phyloP scores from a whole-genome alignment of 2,888 invertebrate species.

The Oligia fasciuncula region DNA sequence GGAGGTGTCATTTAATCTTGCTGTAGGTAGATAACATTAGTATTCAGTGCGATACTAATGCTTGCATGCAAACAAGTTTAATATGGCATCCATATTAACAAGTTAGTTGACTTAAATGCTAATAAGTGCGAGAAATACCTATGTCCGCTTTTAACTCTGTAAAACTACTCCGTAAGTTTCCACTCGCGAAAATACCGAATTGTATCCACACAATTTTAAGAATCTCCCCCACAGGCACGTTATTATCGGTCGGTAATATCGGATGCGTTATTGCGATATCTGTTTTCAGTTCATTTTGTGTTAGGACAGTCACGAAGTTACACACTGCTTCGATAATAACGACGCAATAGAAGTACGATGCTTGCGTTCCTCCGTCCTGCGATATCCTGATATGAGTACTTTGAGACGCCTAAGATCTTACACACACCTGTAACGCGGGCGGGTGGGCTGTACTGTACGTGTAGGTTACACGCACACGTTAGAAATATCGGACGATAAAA shows the following conservation, averaged over 20 bases:
- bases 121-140: conserved; percentile 11
- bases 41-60: background rate
- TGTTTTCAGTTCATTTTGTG: too few relatives aligned
- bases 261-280: background rate
- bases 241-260: background rate
- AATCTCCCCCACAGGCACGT: too few relatives aligned
- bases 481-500: too few relatives aligned
- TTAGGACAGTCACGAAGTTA: too few relatives aligned
- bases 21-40: background rate
- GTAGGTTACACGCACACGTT: too few relatives aligned
- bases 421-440: too few relatives aligned
- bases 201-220: conserved; percentile 11
- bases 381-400: too few relatives aligned
- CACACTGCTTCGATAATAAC: too few relatives aligned
- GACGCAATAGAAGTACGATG: too few relatives aligned
- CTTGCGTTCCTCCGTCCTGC: too few relatives aligned
- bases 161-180: conserved; percentile 20
- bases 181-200: background rate
- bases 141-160: background rate
- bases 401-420: too few relatives aligned
- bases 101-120: conserved; percentile 9
- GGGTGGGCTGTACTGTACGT: too few relatives aligned
- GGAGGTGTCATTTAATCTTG: background rate
- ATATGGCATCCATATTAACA: conserved; percentile 19
- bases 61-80: conserved; percentile 18